Evolutionary conservation across 1,140 invertebrate genomes (phyloP).

Genomic region (Pseudomyrmex pallidus): DNA sequence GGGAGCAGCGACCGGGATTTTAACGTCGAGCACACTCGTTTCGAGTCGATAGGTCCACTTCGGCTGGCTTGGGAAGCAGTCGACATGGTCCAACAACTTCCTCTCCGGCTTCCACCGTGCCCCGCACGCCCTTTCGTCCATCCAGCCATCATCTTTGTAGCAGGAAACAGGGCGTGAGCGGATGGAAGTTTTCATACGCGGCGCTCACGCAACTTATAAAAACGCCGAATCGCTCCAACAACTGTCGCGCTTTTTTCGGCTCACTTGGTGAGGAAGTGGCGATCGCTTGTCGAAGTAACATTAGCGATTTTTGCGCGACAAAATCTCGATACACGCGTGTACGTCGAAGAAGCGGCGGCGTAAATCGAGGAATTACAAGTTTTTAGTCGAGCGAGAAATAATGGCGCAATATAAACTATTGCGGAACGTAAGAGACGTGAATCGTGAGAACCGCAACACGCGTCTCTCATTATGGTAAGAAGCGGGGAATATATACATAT

Average conservation of each 20-base stretch:
- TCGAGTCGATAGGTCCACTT: conserved; percentile 80
- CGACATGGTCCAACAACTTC: conserved; percentile 78
- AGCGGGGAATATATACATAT: conserved; percentile 72
- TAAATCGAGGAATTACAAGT: conserved; percentile 20
- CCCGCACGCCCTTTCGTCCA: conserved; percentile 24
- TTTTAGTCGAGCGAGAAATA: conserved; percentile 45
- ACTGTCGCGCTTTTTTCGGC: conserved; percentile 22
- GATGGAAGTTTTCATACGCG: conserved; percentile 67
- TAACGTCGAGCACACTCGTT: conserved; percentile 80
- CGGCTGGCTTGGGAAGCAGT: conserved; percentile 73
- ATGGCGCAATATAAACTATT: conserved; percentile 59
- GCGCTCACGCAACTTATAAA: conserved; percentile 51
- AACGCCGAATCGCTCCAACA: conserved; percentile 17
- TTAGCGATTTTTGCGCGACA: conserved; percentile 18
- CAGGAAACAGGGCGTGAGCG: conserved; percentile 65
- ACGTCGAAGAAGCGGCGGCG: neutral
- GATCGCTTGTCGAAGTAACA: conserved; percentile 21
- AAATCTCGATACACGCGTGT: neutral
- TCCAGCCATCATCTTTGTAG: conserved; percentile 70
- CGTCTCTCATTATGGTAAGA: conserved; percentile 68
- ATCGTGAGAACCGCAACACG: conserved; percentile 75
- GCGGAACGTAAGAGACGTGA: conserved; percentile 71
- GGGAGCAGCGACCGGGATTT: conserved; percentile 78
- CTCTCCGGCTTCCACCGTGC: conserved; percentile 55
- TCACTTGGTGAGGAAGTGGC: conserved; percentile 10